These are phyloP conservation scores for Anableps anableps DNA, from an alignment of 2,797 vertebrate genomes.

Conservation along the genomic window DNA sequence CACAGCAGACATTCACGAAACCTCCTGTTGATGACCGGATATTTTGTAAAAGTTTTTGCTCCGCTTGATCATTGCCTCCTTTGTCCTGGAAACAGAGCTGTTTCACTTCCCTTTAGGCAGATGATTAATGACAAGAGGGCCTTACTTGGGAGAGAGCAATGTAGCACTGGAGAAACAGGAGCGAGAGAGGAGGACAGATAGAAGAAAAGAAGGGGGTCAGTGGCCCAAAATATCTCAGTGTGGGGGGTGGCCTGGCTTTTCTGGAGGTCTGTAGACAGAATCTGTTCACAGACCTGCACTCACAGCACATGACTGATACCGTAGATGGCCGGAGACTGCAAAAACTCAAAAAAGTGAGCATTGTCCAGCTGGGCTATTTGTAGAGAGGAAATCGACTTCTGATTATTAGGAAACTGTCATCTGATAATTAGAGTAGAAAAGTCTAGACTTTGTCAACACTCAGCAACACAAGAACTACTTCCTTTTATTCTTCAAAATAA, in stretches of 20 bases:
- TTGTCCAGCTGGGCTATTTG: slow-evolving; percentile 84
- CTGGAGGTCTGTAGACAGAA: slow-evolving; percentile 47
- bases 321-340: slow-evolving; percentile 76
- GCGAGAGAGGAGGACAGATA: slow-evolving; percentile 37
- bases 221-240: slow-evolving; percentile 83
- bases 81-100: slow-evolving; percentile 67
- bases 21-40: slow-evolving; percentile 71
- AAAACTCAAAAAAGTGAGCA: slow-evolving; percentile 71
- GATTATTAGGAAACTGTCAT: slow-evolving; percentile 82
- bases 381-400: slow-evolving; percentile 81
- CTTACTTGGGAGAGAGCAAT: slow-evolving; percentile 10
- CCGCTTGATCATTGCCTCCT: slow-evolving; percentile 80
- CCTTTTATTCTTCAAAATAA: background rate
- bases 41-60: slow-evolving; percentile 83
- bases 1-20: slow-evolving; percentile 50
- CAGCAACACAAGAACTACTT: background rate
- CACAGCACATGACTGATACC: slow-evolving; percentile 73
- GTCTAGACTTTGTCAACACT: background rate
- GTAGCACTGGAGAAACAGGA: slow-evolving; percentile 44
- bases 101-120: slow-evolving; percentile 73
- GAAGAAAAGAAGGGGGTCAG: slow-evolving; percentile 40
- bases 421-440: slow-evolving; percentile 59
- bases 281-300: slow-evolving; percentile 67
- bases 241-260: slow-evolving; percentile 44
- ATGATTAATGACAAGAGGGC: slow-evolving; percentile 81